Evolutionary conservation across 2,113 vertebrate genomes (phyloP).

Genomic region (Beaufortia kweichowensis): DNA sequence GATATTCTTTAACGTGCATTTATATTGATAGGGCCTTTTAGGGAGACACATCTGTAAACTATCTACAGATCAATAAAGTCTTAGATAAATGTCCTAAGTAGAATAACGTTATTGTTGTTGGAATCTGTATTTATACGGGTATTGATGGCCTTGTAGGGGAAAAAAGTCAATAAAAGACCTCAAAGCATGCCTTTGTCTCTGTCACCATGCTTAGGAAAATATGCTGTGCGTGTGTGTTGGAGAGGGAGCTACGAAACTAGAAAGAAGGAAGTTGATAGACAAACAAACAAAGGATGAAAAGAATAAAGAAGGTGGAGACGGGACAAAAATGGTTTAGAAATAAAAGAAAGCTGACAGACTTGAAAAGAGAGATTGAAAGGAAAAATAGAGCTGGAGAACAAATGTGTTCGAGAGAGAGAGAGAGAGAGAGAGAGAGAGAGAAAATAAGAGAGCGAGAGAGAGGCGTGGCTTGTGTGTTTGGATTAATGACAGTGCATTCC

Average conservation of each 20-base stretch:
- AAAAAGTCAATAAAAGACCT: constrained; percentile 45
- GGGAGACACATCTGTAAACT: constrained; percentile 21
- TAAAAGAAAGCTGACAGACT: constrained; percentile 14
- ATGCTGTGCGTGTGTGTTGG: constrained; percentile 18
- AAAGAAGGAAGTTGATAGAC: constrained; percentile 30
- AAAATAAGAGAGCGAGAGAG: not conserved
- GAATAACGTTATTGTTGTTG: not conserved
- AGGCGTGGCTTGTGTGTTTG: constrained; percentile 30
- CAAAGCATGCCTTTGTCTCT: constrained; percentile 41
- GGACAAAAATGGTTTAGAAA: constrained; percentile 10
- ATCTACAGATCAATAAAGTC: constrained; percentile 38
- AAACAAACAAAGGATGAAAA: constrained; percentile 29
- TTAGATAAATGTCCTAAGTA: constrained; percentile 44
- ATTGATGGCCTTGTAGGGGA: constrained; percentile 36
- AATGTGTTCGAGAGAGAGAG: not conserved
- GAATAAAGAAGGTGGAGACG: not conserved
- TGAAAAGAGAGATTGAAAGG: constrained; percentile 5
- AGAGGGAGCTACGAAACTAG: constrained; percentile 4
- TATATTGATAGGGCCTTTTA: constrained; percentile 23
- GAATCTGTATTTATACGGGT: constrained; percentile 24
- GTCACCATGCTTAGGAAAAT: constrained; percentile 16
- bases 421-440: not conserved
- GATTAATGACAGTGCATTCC: constrained; percentile 53
- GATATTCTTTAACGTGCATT: not conserved
- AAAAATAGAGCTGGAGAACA: not conserved